Base-by-base conservation (phyloP, 2,113 vertebrate genomes). In the Camelus dromedarius region DNA sequence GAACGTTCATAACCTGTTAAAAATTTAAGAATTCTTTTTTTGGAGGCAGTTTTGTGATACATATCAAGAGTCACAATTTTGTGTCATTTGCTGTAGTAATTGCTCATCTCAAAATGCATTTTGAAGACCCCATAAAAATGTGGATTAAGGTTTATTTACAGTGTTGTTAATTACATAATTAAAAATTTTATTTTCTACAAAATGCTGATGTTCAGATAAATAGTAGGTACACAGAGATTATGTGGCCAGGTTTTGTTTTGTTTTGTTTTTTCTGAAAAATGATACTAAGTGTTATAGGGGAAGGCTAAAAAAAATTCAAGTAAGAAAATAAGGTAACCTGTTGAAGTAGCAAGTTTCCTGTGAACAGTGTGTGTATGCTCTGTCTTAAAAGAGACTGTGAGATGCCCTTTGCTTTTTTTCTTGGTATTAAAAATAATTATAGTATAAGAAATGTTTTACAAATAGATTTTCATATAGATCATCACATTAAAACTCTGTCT, bases 221-320 rank as follows among this genome's bases (percentile, higher is more conserved):
- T 69, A 90, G 42, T 69, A 69, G 26, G 91, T 87, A 79, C 15
- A 50, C 16, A 82, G 20, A 72, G 54, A 91, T 72, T 58, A 26
- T 48, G 10, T n/a, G 58, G 7, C 4, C 26, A 70, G 16, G 12
- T 35, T 35, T 35, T 35, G 35, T 35, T 35, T 35, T 35, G 35
- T 35, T 35, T 35, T 35, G 35, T 58, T 35, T 56, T 35, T 70
- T 56, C 24, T 8, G 24, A 73, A 73, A 77, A 70, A 58, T 69
- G 62, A 70, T 48, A 54, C 54, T 58, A 13, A 54, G 35, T 75
- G 52, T 18, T 26, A 30, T 75, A 4, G 12, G 5, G 73, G 2
- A 96, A 89, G 30, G 28, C 10, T 92, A 50, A 88, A 87, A 87
- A 89, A 89, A 42, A 56, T 62, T 85, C 1, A 76, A 85, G n/a